A percentile compares a stretch with the other conserved stretches of the same genome.
phyloP scores from a whole-genome alignment of 2,113 vertebrate species.

The Phaetusa simplex region DNA sequence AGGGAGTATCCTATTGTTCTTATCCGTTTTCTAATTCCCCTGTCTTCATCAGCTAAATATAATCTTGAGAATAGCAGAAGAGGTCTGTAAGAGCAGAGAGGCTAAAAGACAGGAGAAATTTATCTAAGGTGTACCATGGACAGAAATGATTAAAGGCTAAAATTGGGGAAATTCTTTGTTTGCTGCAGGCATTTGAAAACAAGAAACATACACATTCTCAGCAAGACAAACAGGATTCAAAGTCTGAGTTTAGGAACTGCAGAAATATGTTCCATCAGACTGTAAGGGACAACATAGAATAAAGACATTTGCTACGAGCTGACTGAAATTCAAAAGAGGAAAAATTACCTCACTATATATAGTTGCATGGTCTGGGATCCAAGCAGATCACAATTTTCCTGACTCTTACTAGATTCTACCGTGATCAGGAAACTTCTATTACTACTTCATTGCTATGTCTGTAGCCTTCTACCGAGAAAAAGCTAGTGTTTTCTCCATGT shows the following conservation, averaged over 20 bases:
- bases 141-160: background rate
- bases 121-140: background rate
- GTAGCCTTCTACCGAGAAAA: background rate
- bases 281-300: conserved; percentile 1
- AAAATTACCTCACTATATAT: background rate
- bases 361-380: conserved; percentile 4
- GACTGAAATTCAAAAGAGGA: conserved; percentile 16
- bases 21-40: background rate
- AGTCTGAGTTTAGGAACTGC: background rate
- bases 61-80: background rate
- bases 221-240: background rate
- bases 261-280: conserved; percentile 10
- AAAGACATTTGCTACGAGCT: conserved; percentile 1
- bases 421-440: background rate
- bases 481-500: background rate
- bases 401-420: conserved; percentile 29
- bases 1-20: background rate
- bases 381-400: conserved; percentile 16
- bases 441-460: background rate
- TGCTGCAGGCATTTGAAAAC: background rate
- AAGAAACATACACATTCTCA: background rate
- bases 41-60: background rate
- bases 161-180: background rate
- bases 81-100: background rate
- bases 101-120: background rate